A percentile compares a stretch with the other conserved stretches of the same genome.
Evolutionary conservation across 2,797 vertebrate genomes (phyloP).

Genomic region (Chrosomus eos): DNA sequence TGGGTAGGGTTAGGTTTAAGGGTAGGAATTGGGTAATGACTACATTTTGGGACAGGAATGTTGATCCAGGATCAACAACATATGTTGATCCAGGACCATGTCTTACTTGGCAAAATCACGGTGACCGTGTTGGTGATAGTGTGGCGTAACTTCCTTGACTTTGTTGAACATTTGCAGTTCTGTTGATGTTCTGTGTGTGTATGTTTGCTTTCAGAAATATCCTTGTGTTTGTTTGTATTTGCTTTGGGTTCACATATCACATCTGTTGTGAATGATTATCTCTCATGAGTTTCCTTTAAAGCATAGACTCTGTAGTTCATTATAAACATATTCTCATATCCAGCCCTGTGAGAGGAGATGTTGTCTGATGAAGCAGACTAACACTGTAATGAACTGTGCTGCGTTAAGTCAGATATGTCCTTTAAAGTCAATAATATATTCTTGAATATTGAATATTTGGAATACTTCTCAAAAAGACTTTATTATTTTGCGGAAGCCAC

Average conservation of each 20-base stretch:
- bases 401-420: background rate
- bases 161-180: slow-evolving; percentile 12
- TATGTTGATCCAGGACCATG: too few relatives aligned
- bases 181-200: slow-evolving; percentile 2
- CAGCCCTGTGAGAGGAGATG: background rate
- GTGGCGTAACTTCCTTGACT: background rate
- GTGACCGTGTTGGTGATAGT: too few relatives aligned
- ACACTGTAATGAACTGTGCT: background rate
- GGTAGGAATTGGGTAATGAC: too few relatives aligned
- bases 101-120: too few relatives aligned
- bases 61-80: too few relatives aligned
- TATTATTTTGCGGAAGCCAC: too few relatives aligned
- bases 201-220: slow-evolving; percentile 5
- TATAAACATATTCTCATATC: slow-evolving; percentile 21
- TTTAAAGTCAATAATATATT: background rate
- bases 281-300: slow-evolving; percentile 12
- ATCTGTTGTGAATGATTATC: slow-evolving; percentile 27
- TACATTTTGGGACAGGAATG: too few relatives aligned
- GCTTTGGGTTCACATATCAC: slow-evolving; percentile 10
- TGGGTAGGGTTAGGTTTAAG: too few relatives aligned
- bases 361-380: background rate
- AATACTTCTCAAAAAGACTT: too few relatives aligned
- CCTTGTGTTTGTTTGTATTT: slow-evolving; percentile 15
- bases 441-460: too few relatives aligned
- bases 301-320: background rate